Evolutionary conservation across 2,113 vertebrate genomes (phyloP), one percentile per base, ranked within the genome.

Genomic region (Strigops habroptila): DNA sequence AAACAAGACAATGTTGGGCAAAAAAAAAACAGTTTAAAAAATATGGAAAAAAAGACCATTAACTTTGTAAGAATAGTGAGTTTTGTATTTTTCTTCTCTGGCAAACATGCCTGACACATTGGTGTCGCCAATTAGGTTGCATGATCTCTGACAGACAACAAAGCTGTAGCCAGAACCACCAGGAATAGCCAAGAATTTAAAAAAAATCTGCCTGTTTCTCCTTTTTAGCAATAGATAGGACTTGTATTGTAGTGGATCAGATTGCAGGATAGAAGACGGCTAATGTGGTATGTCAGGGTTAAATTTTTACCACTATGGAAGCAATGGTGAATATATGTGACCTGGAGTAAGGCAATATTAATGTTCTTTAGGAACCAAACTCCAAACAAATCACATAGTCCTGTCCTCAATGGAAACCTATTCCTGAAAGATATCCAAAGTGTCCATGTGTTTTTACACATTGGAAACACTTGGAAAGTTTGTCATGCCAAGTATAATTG

Each of bases 401-500:
- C 35, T 90, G 33, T 93, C 52, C 73, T 93, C 55, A 75, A 5
- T 43, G 55, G 76, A 93, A 95, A 80, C 49, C 46, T 90, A 31
- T 82, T 87, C 41, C 70, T 91, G 81, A 93, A 93, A 94, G 24
- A 82, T 69, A 78, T 89, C 86, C 74, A 91, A 95, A 79, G 43
- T 23, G 35, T 78, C 60, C 46, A 35, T 62, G 48, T 83, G 73
- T 83, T 94, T 95, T 96, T 81, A 82, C 76, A 88, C 71, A 88
- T 46, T 75, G 27, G 64, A 91, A 97, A 90, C 51, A 57, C 76
- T 91, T 90, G 49, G 49, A 73, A 88, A 90, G 39, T 55, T 93
- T 84, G 33, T 78, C 60, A 88, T 92, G 82, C 57, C 86, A 93
- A 81, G n/a, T 91, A 68, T 69, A 81, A 88, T 84, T 94, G 73